phyloP scores from a whole-genome alignment of 1,140 invertebrate species.

The Helicoverpa zea region DNA sequence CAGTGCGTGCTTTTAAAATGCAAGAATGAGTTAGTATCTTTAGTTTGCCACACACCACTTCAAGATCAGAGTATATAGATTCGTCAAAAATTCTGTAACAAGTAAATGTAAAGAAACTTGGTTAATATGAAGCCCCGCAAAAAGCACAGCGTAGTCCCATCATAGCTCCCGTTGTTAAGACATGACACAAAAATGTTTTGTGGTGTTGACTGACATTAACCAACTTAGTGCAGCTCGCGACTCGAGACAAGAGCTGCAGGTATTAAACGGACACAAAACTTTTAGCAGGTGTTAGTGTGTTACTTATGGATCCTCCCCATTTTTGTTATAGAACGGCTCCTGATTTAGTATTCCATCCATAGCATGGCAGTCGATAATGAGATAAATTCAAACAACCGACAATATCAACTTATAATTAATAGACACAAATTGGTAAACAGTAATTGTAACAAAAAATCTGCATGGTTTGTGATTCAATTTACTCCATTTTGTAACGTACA shows the following conservation, averaged over 20 bases:
- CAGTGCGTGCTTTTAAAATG: slow-evolving; percentile 81
- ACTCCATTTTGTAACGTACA: too few species aligned
- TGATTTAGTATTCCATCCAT: slow-evolving; percentile 1
- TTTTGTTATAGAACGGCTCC: background rate
- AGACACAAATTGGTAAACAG: too few species aligned
- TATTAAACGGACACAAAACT: background rate
- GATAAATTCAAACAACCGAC: background rate
- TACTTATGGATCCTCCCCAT: background rate
- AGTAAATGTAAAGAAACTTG: slow-evolving; percentile 35
- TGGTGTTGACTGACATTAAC: background rate
- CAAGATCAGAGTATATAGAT: slow-evolving; percentile 82
- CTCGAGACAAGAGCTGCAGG: background rate
- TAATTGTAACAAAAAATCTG: too few species aligned
- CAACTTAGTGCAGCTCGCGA: background rate
- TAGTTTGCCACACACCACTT: slow-evolving; percentile 82
- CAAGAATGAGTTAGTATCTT: slow-evolving; percentile 83
- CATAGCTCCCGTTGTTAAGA: background rate
- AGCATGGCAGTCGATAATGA: background rate
- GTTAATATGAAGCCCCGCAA: slow-evolving; percentile 3
- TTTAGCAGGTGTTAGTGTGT: background rate
- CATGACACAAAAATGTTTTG: background rate
- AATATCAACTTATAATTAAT: too few species aligned
- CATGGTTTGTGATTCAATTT: too few species aligned
- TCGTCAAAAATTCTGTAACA: slow-evolving; percentile 84
- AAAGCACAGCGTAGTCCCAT: background rate